phyloP scores from a whole-genome alignment of 2,113 vertebrate genomes.

The Channa argus region DNA sequence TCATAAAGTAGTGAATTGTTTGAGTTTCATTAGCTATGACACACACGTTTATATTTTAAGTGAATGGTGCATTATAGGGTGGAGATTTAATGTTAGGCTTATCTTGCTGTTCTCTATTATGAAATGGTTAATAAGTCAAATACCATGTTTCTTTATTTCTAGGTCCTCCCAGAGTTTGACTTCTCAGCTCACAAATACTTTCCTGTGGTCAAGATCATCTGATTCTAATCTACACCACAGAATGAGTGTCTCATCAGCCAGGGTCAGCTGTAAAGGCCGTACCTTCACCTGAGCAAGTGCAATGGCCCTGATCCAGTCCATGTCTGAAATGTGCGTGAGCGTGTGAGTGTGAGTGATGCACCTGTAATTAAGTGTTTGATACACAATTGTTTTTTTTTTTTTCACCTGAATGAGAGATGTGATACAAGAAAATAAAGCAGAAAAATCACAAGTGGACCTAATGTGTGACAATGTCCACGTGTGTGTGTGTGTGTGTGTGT shows the following conservation, averaged over 20 bases:
- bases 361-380: too few relatives aligned
- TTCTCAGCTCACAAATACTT: constrained; percentile 99
- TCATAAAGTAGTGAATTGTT: too few relatives aligned
- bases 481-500: not conserved
- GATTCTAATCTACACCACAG: constrained; percentile 47
- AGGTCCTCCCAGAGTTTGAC: constrained; percentile 97
- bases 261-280: not conserved
- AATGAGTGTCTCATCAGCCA: not conserved
- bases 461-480: constrained; percentile 29
- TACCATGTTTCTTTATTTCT: constrained; percentile 30
- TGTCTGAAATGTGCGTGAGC: constrained; percentile 3
- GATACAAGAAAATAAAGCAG: constrained; percentile 16
- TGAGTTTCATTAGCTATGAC: too few relatives aligned
- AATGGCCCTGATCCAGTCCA: constrained; percentile 29
- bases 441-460: constrained; percentile 47
- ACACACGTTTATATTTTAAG: too few relatives aligned
- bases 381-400: too few relatives aligned
- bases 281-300: constrained; percentile 20
- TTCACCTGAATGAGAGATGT: constrained; percentile 15
- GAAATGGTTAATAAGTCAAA: too few relatives aligned
- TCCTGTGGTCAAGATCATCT: constrained; percentile 97
- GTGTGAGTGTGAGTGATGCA: constrained; percentile 13
- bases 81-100: too few relatives aligned
- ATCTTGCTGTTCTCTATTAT: too few relatives aligned
- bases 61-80: too few relatives aligned